Conservation (phyloP, 2,888 invertebrate species). For the Rhamnusium bicolor region DNA sequence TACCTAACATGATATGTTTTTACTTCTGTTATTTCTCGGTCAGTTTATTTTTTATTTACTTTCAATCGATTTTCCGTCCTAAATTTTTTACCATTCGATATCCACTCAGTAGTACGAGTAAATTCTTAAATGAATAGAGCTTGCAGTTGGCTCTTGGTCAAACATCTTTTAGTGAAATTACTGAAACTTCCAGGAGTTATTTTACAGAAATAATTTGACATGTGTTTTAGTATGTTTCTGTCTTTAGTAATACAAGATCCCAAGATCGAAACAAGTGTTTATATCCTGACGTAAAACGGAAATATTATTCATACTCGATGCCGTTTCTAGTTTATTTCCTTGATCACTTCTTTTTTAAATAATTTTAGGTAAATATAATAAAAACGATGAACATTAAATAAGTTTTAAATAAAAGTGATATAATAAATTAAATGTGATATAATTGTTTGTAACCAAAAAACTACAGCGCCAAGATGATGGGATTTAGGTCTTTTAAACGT, state of each 20-base stretch:
- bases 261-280: too few relatives aligned
- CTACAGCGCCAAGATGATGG: conserved; percentile 72
- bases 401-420: not conserved
- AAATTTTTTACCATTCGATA: not conserved
- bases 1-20: not conserved
- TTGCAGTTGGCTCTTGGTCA: not conserved
- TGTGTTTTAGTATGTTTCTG: too few relatives aligned
- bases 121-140: not conserved
- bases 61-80: conserved; percentile 10
- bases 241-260: too few relatives aligned
- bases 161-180: too few relatives aligned
- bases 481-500: conserved; percentile 77
- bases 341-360: not conserved
- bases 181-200: not conserved
- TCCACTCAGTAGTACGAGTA: not conserved
- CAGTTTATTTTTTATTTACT: conserved; percentile 28
- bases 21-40: not conserved
- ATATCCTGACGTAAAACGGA: too few relatives aligned
- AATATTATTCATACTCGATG: too few relatives aligned
- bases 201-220: not conserved
- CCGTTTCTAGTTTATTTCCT: too few relatives aligned
- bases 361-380: not conserved
- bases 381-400: not conserved
- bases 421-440: conserved; percentile 2
- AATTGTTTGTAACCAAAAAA: not conserved